A percentile compares a stretch with the other conserved stretches of the same genome.
These are phyloP conservation scores for Neuroscelio doddi DNA, from an alignment of 2,888 invertebrate species.

Conservation along the genomic window DNA sequence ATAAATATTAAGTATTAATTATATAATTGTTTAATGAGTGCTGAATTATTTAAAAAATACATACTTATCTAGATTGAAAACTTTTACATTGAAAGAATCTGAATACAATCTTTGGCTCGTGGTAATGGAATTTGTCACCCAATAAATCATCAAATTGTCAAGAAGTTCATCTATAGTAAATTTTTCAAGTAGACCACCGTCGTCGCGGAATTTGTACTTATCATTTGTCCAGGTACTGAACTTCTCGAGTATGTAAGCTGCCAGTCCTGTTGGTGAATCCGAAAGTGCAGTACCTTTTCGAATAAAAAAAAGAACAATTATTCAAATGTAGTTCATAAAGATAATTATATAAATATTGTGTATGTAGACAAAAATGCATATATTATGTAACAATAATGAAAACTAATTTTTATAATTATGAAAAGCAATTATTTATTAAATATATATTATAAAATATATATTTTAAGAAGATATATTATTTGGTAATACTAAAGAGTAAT, in stretches of 20 bases:
- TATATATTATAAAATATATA: too few relatives aligned
- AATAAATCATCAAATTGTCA: slow-evolving; percentile 89
- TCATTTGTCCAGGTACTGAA: slow-evolving; percentile 84
- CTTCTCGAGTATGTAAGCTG: slow-evolving; percentile 92
- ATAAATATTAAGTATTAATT: too few relatives aligned
- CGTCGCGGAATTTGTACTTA: slow-evolving; percentile 72
- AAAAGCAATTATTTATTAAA: too few relatives aligned
- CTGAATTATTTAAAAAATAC: slow-evolving; percentile 54
- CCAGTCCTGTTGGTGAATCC: slow-evolving; percentile 88
- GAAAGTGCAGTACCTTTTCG: slow-evolving; percentile 79
- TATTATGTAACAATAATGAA: too few relatives aligned
- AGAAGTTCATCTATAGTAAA: slow-evolving; percentile 81
- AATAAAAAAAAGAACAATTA: too few relatives aligned
- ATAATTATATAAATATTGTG: too few relatives aligned
- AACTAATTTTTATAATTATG: too few relatives aligned
- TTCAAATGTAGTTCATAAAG: too few relatives aligned
- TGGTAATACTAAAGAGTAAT: too few relatives aligned
- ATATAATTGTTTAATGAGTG: too few relatives aligned
- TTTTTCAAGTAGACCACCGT: slow-evolving; percentile 80
- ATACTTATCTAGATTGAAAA: slow-evolving; percentile 70
- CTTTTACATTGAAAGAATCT: slow-evolving; percentile 74
- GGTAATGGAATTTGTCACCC: slow-evolving; percentile 82
- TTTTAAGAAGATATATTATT: too few relatives aligned
- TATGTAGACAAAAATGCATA: too few relatives aligned
- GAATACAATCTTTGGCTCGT: slow-evolving; percentile 84